Percentiles rank a stretch among this genome's conserved stretches.
phyloP scores from a whole-genome alignment of 2,113 vertebrate species.

The Psilopsiagon aurifrons region DNA sequence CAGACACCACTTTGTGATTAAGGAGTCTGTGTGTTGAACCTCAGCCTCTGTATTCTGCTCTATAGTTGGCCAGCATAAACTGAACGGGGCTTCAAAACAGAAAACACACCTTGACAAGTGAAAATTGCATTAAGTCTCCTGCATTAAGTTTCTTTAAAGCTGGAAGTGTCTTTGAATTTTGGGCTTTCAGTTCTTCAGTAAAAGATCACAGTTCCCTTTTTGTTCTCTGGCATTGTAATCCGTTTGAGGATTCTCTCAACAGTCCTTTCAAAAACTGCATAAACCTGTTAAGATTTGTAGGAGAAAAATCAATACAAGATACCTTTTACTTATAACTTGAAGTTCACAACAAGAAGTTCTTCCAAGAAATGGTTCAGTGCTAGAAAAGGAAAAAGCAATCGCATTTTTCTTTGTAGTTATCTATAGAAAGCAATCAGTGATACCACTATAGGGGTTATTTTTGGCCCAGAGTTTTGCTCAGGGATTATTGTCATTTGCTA shows the following conservation, averaged over 20 bases:
- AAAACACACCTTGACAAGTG: neutral
- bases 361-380: neutral
- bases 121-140: conserved; percentile 7
- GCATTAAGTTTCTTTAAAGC: neutral
- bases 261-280: neutral
- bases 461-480: neutral
- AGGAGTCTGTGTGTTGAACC: neutral
- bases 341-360: neutral
- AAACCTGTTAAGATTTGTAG: conserved; percentile 6
- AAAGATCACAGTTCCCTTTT: conserved; percentile 40
- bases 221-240: conserved; percentile 18
- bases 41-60: neutral
- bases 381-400: neutral
- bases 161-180: conserved; percentile 26
- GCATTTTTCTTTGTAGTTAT: neutral
- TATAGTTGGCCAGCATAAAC: neutral
- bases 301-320: conserved; percentile 27
- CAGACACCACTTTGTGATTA: neutral
- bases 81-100: neutral
- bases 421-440: neutral
- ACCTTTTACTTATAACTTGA: neutral
- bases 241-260: conserved; percentile 44
- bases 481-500: neutral
- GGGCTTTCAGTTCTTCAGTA: conserved; percentile 13
- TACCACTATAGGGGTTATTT: neutral